A percentile compares a stretch with the other conserved stretches of the same genome.
Conservation (phyloP, 1,140 invertebrate genomes). For the Sinonovacula constricta region DNA sequence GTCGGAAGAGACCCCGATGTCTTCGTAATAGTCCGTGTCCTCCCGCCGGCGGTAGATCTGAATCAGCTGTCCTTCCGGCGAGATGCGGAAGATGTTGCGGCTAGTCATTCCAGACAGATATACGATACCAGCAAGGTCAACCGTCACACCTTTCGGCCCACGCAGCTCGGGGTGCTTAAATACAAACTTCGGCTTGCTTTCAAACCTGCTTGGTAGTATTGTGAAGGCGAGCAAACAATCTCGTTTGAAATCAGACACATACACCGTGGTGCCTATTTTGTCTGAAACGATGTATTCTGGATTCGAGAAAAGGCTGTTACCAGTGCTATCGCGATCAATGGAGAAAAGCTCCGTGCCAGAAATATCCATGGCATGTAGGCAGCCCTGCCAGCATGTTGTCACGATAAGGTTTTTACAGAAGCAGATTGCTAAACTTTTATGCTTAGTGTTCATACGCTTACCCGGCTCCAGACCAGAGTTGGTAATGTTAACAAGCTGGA, state of each 20-base stretch:
- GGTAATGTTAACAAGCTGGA: conserved; percentile 30
- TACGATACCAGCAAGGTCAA: conserved; percentile 18
- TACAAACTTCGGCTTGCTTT: conserved; percentile 37
- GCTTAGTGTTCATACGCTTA: conserved; percentile 16
- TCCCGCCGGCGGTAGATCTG: conserved; percentile 31
- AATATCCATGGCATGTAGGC: conserved; percentile 23
- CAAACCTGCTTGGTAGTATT: conserved; percentile 19
- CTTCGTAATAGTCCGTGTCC: conserved; percentile 40
- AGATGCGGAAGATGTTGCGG: conserved; percentile 35
- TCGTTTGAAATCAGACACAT: conserved; percentile 33
- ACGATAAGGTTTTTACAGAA: conserved; percentile 24
- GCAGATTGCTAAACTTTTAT: conserved; percentile 31
- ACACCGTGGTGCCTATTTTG: conserved; percentile 15
- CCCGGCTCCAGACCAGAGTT: background rate
- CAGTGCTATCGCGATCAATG: conserved; percentile 1
- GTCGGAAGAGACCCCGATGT: conserved; percentile 13
- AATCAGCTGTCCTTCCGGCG: conserved; percentile 17
- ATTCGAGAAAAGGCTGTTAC: conserved; percentile 23
- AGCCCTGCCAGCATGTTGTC: conserved; percentile 43
- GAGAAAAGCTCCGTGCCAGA: conserved; percentile 13
- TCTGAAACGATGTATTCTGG: conserved; percentile 41
- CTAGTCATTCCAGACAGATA: conserved; percentile 43
- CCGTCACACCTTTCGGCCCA: conserved; percentile 33
- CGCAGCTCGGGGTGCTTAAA: conserved; percentile 21
- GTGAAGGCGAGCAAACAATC: conserved; percentile 16